Percentiles rank a stretch among this genome's conserved stretches.
Conservation (phyloP, 2,113 vertebrate species). For the Neodontobutis hainanensis region DNA sequence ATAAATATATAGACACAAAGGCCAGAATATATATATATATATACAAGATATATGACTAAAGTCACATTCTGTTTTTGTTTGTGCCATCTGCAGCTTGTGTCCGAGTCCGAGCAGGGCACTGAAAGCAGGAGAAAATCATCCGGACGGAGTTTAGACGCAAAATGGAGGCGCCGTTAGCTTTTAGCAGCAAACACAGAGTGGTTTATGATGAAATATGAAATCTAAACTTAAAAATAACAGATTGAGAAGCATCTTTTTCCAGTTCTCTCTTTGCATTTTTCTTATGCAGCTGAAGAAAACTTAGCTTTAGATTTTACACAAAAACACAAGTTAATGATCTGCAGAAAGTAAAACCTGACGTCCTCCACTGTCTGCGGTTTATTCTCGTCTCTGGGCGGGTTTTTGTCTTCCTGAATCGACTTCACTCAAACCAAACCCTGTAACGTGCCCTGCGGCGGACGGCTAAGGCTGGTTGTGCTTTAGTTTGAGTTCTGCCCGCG, state of each 20-base stretch:
- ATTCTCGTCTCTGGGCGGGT: constrained; percentile 38
- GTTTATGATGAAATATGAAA: too few species aligned
- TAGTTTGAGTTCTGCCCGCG: neutral
- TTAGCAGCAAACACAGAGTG: too few species aligned
- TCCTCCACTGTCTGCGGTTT: neutral
- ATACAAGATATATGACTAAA: too few species aligned
- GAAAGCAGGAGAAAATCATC: constrained; percentile 38
- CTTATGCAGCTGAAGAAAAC: too few species aligned
- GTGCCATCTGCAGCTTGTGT: constrained; percentile 29
- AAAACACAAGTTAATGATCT: too few species aligned
- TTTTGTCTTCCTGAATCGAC: constrained; percentile 63
- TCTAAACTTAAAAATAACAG: too few species aligned
- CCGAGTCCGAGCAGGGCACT: constrained; percentile 25
- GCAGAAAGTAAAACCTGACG: neutral
- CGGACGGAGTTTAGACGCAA: constrained; percentile 32
- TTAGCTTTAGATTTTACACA: too few species aligned
- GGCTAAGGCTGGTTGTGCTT: neutral
- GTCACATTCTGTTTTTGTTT: constrained; percentile 27
- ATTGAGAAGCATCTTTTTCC: too few species aligned
- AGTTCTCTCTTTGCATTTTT: too few species aligned
- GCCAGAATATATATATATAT: too few species aligned
- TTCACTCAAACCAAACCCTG: constrained; percentile 56
- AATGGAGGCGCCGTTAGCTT: neutral
- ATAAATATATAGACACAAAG: constrained; percentile 19
- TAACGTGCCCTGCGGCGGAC: constrained; percentile 27